phyloP scores from a whole-genome alignment of 2,888 invertebrate species.

The Eurois occulta region DNA sequence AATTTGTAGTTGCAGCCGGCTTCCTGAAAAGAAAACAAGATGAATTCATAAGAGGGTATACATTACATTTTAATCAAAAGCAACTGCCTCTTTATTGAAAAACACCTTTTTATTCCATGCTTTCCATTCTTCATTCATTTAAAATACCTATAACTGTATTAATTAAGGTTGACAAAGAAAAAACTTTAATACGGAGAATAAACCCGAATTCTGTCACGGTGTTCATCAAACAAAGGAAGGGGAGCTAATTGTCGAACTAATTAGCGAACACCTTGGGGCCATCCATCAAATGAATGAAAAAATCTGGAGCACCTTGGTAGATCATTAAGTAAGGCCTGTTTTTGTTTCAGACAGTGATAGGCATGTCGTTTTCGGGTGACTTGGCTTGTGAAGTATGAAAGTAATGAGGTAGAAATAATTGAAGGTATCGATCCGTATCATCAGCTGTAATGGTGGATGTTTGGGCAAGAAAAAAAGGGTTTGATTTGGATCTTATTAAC shows the following conservation, averaged over 20 bases:
- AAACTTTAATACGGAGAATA: conserved; percentile 38
- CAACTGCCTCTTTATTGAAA: neutral
- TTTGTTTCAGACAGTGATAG: conserved; percentile 29
- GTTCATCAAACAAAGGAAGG: conserved; percentile 65
- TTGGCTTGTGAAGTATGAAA: conserved; percentile 19
- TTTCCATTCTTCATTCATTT: conserved; percentile 26
- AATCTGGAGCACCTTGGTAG: conserved; percentile 51
- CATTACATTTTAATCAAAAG: conserved; percentile 21
- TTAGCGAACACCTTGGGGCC: conserved; percentile 80
- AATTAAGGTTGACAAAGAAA: conserved; percentile 56
- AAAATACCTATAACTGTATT: conserved; percentile 52
- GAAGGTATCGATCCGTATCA: conserved; percentile 3
- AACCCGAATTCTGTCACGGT: conserved; percentile 56
- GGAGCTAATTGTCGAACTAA: conserved; percentile 80
- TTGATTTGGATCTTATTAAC: neutral
- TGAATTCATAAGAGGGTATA: neutral
- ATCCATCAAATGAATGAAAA: conserved; percentile 76
- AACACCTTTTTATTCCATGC: neutral
- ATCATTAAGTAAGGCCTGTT: conserved; percentile 41
- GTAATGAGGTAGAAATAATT: conserved; percentile 35
- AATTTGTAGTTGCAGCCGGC: conserved; percentile 12
- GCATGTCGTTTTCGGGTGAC: conserved; percentile 28
- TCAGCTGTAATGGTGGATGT: neutral
- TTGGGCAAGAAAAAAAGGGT: neutral
- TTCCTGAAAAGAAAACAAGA: neutral